These are phyloP conservation scores for Caenorhabditis sp. DNA, from an alignment of 2,888 invertebrate genomes.

Conservation along the genomic window DNA sequence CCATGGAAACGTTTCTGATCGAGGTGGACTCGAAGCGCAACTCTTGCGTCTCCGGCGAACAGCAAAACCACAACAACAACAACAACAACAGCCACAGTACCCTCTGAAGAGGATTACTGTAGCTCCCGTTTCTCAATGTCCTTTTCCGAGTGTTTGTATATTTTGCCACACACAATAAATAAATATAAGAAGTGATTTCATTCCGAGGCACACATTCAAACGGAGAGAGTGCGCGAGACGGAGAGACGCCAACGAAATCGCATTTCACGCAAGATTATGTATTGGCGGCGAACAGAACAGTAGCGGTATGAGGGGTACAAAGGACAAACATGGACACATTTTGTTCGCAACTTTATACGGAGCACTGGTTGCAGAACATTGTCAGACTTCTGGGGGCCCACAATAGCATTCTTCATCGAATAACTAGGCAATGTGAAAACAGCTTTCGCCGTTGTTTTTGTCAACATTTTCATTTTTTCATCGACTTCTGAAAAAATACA, in stretches of 20 bases:
- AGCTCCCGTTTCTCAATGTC: background rate
- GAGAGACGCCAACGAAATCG: constrained; percentile 3
- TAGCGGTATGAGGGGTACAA: constrained; percentile 35
- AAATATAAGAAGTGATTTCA: constrained; percentile 29
- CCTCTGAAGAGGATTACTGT: constrained; percentile 4
- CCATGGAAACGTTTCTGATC: constrained; percentile 76
- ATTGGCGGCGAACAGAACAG: constrained; percentile 28
- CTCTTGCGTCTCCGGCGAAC: constrained; percentile 60
- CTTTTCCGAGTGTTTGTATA: constrained; percentile 37
- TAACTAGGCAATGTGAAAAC: too few species aligned
- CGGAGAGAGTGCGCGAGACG: background rate
- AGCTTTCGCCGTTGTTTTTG: too few species aligned
- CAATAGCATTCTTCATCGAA: too few species aligned
- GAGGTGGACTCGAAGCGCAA: constrained; percentile 74
- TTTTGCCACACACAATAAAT: constrained; percentile 47
- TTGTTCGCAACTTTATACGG: constrained; percentile 10
- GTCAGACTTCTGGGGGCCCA: too few species aligned
- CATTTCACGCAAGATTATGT: constrained; percentile 25
- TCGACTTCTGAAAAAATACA: too few species aligned
- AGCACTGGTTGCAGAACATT: constrained; percentile 16
- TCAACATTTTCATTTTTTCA: too few species aligned
- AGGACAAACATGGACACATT: constrained; percentile 39
- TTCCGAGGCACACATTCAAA: background rate
- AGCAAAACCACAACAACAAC: constrained; percentile 32
- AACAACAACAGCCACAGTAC: constrained; percentile 43